Percentiles rank a stretch among this genome's conserved stretches.
Conservation (phyloP, 2,797 vertebrate genomes). For the Arrhamphus sclerolepis region DNA sequence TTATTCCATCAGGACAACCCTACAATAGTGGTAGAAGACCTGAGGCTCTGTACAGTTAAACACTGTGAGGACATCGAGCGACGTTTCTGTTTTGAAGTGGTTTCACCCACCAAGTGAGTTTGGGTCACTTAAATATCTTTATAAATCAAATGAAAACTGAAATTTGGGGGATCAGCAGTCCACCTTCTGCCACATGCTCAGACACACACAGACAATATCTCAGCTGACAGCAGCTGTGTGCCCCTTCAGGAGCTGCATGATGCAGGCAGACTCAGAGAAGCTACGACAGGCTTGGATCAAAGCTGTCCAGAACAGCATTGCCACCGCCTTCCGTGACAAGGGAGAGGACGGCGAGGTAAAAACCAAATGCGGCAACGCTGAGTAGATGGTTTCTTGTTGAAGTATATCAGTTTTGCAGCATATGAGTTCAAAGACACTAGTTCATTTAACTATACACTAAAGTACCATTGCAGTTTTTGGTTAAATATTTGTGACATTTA, state of each 20-base stretch:
- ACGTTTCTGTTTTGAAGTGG: conserved; percentile 98
- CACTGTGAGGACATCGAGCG: conserved; percentile 97
- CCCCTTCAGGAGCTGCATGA: conserved; percentile 92
- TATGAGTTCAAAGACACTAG: not conserved
- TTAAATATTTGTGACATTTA: not conserved
- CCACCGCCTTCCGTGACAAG: conserved; percentile 95
- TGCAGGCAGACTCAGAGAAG: conserved; percentile 97
- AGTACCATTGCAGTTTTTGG: not conserved
- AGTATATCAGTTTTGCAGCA: not conserved
- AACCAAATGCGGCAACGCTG: not conserved
- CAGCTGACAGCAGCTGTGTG: conserved; percentile 43
- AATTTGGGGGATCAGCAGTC: conserved; percentile 21
- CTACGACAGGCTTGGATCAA: conserved; percentile 97
- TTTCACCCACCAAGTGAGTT: conserved; percentile 97
- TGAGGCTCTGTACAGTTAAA: conserved; percentile 95
- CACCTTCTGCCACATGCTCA: conserved; percentile 2
- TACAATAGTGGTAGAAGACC: conserved; percentile 96
- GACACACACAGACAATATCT: not conserved
- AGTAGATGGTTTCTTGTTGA: not conserved
- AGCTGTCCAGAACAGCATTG: conserved; percentile 97
- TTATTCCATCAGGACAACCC: conserved; percentile 87
- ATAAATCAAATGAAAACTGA: conserved; percentile 22
- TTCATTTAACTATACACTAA: not conserved
- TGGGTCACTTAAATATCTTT: not conserved
- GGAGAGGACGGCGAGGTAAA: conserved; percentile 91